These are phyloP conservation scores for Lottia gigantea DNA, from an alignment of 2,888 invertebrate genomes.

Conservation along the genomic window DNA sequence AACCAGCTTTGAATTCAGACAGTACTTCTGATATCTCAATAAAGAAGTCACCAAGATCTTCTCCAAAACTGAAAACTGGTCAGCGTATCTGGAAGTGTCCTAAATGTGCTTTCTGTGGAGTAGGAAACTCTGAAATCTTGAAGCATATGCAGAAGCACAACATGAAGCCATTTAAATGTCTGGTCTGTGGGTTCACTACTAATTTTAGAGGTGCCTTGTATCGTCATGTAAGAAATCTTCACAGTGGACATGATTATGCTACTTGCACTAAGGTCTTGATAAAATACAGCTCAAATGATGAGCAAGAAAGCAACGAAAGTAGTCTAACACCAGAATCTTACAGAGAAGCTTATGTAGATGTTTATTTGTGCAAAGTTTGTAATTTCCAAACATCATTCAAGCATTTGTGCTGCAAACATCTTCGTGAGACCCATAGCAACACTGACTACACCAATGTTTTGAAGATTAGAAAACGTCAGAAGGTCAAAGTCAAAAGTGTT, in stretches of 20 bases:
- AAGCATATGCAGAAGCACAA: slow-evolving; percentile 57
- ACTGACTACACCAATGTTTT: slow-evolving; percentile 41
- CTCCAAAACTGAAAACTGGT: neutral
- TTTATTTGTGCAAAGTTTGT: slow-evolving; percentile 51
- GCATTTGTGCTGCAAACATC: slow-evolving; percentile 47
- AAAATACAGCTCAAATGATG: slow-evolving; percentile 26
- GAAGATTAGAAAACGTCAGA: slow-evolving; percentile 24
- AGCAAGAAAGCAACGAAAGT: slow-evolving; percentile 6
- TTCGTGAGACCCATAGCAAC: slow-evolving; percentile 47
- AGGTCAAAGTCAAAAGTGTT: slow-evolving; percentile 17
- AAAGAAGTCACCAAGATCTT: slow-evolving; percentile 20
- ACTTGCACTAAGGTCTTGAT: slow-evolving; percentile 41
- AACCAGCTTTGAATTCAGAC: neutral
- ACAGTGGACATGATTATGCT: slow-evolving; percentile 42
- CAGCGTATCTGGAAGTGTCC: slow-evolving; percentile 80
- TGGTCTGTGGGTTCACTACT: slow-evolving; percentile 65
- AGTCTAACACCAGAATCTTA: slow-evolving; percentile 9
- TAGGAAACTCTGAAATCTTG: slow-evolving; percentile 52
- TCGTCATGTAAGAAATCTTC: slow-evolving; percentile 59
- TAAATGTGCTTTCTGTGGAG: slow-evolving; percentile 79
- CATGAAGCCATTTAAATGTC: slow-evolving; percentile 59
- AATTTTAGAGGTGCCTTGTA: slow-evolving; percentile 67
- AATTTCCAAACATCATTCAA: slow-evolving; percentile 46
- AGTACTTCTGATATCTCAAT: neutral
- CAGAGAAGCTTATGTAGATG: slow-evolving; percentile 30